Evolutionary conservation across 2,113 vertebrate genomes (phyloP), one percentile per base, ranked within the genome.

Genomic region (Eira barbara): DNA sequence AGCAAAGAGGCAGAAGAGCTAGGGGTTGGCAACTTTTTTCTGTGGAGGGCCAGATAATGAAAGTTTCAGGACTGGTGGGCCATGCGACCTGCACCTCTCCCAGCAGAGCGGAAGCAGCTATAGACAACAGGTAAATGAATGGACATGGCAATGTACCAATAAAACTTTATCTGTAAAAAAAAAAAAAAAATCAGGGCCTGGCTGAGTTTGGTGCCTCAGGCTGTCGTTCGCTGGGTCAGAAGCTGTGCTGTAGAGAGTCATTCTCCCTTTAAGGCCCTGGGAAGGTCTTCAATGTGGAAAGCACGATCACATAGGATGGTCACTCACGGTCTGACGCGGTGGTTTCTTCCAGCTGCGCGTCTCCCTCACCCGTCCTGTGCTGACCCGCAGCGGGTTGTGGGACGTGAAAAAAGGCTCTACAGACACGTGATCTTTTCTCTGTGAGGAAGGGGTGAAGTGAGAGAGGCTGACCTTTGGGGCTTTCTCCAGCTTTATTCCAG

Each of bases 101-200:
- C 13, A 0, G 18, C 0, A 11, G 12, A 63, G 49, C 29, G 3
- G 17, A 71, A 27, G 23, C 47, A 47, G 67, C 65, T 71, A 14
- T 34, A 36, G 45, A 21, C 21, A 25, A 17, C 8, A 91, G 67
- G 31, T 61, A 52, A 55, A 49, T 10, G 65, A 47, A 39, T 15
- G 52, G 67, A 12, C 5, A 0, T 31, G 76, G 6, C 18, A 4
- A 1, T 45, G 34, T 49, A 31, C 61, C 29, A 61, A 5, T 34
- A 84, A 91, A 94, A 78, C 73, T 97, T 90, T 90, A 52, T 45
- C 42, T 81, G 63, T 80, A 4, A 49, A 49, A 49, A 20, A 88
- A 49, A 63, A 63, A 63, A 63, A 63, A 67, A 69, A 67, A 14
- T 57, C 36, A 45, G 34, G 36, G 11, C 34, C 61, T 63, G 69